These are phyloP conservation scores for Phyllostomus hastatus DNA, from an alignment of 2,113 vertebrate species.

Conservation along the genomic window DNA sequence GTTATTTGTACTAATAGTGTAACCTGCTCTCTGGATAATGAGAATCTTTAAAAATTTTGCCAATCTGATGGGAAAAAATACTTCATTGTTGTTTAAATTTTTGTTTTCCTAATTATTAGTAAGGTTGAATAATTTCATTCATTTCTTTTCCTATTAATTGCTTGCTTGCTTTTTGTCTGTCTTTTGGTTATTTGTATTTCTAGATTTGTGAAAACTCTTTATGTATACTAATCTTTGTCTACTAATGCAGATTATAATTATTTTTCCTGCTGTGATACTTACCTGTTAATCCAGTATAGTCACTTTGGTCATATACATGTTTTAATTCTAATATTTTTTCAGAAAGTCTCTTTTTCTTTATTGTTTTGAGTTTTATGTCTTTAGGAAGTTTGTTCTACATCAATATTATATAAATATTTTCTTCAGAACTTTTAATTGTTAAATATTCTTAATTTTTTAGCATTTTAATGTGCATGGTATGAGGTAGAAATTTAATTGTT, in stretches of 20 bases:
- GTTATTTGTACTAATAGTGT: not conserved
- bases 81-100: not conserved
- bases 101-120: not conserved
- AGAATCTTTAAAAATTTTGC: not conserved
- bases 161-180: not conserved
- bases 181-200: not conserved
- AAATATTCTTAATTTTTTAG: not conserved
- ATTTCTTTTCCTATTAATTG: not conserved
- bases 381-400: not conserved
- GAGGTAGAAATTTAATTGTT: not conserved
- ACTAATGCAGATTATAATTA: not conserved
- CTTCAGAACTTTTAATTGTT: conserved; percentile 4
- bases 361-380: not conserved
- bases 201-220: not conserved
- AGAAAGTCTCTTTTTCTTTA: not conserved
- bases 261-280: not conserved
- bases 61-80: not conserved
- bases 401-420: not conserved
- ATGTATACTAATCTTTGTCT: not conserved
- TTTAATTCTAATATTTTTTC: conserved; percentile 3
- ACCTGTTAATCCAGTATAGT: not conserved
- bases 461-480: conserved; percentile 2
- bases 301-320: not conserved
- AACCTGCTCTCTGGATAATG: not conserved
- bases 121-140: not conserved